Evolutionary conservation across 2,113 vertebrate species (phyloP).

Genomic region (Verasper variegatus): DNA sequence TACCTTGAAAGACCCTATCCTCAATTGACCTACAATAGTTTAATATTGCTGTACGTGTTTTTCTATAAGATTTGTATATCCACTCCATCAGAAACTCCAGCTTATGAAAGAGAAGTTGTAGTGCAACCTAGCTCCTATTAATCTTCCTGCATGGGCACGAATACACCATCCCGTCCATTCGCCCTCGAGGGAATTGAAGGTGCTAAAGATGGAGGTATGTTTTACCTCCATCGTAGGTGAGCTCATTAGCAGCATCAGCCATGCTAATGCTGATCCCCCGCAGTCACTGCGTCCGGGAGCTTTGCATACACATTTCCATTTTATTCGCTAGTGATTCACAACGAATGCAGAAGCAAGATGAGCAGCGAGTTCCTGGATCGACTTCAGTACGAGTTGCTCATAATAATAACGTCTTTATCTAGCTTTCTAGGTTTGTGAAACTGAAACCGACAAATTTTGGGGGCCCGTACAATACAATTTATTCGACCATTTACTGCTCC

Average conservation of each 20-base stretch:
- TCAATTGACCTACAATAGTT: background rate
- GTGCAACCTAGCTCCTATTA: slow-evolving; percentile 4
- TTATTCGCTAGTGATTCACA: slow-evolving; percentile 27
- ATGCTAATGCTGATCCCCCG: slow-evolving; percentile 27
- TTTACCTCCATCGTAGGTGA: slow-evolving; percentile 22
- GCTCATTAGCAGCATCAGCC: slow-evolving; percentile 58
- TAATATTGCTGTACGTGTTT: background rate
- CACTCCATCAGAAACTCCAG: slow-evolving; percentile 20
- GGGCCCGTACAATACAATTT: background rate
- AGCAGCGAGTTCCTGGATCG: background rate
- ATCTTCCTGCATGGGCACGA: slow-evolving; percentile 27
- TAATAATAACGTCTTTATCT: background rate
- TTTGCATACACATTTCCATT: slow-evolving; percentile 39
- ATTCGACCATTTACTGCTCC: background rate
- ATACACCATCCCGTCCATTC: background rate
- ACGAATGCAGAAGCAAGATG: slow-evolving; percentile 9
- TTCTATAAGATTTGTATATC: background rate
- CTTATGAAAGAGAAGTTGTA: background rate
- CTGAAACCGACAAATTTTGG: background rate
- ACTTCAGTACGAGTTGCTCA: background rate
- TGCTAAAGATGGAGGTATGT: slow-evolving; percentile 44
- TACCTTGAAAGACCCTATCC: background rate
- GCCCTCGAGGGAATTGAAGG: slow-evolving; percentile 22
- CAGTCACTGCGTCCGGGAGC: background rate
- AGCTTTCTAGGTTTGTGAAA: background rate